A percentile compares a stretch with the other conserved stretches of the same genome.
Evolutionary conservation across 2,797 vertebrate genomes (phyloP).

Genomic region (Anguilla megastoma): DNA sequence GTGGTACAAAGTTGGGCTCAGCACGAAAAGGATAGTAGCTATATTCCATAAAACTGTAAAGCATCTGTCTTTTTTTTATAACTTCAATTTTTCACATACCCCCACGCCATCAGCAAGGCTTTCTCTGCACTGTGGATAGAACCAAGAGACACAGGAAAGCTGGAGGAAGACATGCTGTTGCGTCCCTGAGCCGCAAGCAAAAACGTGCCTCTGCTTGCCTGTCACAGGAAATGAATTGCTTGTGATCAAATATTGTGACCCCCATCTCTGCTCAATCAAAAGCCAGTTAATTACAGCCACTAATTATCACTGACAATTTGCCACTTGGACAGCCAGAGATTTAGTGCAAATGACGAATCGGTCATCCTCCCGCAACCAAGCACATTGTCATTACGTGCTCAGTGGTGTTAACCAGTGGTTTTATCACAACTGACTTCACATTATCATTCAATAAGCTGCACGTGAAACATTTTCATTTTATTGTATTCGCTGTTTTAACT

Average conservation of each 20-base stretch:
- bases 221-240: constrained; percentile 12
- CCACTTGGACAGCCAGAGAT: constrained; percentile 3
- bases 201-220: not conserved
- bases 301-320: constrained; percentile 23
- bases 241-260: constrained; percentile 11
- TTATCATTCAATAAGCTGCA: not conserved
- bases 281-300: constrained; percentile 6
- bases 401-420: not conserved
- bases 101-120: not conserved
- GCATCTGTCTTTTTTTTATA: not conserved
- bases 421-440: not conserved
- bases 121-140: not conserved
- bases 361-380: not conserved
- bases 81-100: constrained; percentile 1
- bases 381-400: not conserved
- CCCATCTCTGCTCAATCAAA: constrained; percentile 20
- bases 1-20: not conserved
- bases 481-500: not conserved
- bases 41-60: not conserved
- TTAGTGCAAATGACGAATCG: not conserved
- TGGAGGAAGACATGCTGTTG: not conserved
- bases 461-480: not conserved
- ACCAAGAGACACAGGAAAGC: not conserved
- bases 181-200: not conserved
- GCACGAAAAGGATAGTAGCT: not conserved